Evolutionary conservation across 2,113 vertebrate genomes (phyloP).

Genomic region (Triplophysa siluroides): DNA sequence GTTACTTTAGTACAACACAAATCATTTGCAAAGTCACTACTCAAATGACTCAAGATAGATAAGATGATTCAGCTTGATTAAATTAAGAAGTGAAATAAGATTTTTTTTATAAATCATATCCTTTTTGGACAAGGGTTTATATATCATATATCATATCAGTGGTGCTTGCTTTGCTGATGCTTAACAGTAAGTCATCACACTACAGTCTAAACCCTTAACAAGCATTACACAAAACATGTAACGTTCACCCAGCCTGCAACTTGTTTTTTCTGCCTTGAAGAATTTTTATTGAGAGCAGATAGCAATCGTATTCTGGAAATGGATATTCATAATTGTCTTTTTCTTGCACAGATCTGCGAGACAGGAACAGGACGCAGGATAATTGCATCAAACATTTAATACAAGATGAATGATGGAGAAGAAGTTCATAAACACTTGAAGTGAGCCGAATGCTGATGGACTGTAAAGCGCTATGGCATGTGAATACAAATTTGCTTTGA

Average conservation of each 20-base stretch:
- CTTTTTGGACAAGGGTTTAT: too few species aligned
- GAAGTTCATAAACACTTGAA: constrained; percentile 35
- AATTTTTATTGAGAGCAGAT: constrained; percentile 33
- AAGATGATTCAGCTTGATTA: too few species aligned
- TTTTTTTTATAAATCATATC: neutral
- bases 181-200: neutral
- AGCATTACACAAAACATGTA: constrained; percentile 27
- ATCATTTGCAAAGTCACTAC: too few species aligned
- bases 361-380: constrained; percentile 33
- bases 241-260: constrained; percentile 58
- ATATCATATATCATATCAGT: neutral
- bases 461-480: neutral
- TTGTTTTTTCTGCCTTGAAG: constrained; percentile 39
- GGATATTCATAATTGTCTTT: constrained; percentile 51
- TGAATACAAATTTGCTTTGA: neutral
- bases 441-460: neutral
- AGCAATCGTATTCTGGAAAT: constrained; percentile 27
- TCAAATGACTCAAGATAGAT: too few species aligned
- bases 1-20: too few species aligned
- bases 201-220: neutral
- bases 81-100: too few species aligned
- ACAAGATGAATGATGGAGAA: constrained; percentile 45
- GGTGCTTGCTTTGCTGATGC: neutral
- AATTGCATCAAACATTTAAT: constrained; percentile 36
- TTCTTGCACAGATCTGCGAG: neutral